Base-by-base conservation (phyloP, 2,797 vertebrate species). In the Sebastes matsubarae region DNA sequence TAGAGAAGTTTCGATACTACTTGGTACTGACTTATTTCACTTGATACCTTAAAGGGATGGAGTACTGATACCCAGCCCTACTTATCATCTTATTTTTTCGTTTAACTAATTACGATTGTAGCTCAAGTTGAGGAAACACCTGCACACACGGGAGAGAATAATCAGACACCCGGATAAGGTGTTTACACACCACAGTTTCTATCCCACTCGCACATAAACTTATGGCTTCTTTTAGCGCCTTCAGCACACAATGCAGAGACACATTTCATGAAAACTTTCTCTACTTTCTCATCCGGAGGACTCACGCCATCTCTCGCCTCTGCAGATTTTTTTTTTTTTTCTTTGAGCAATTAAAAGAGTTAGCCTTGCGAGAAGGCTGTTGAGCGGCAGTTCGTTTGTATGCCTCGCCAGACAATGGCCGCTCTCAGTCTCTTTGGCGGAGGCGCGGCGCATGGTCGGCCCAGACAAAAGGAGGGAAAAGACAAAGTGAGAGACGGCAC, bases 321-420 rank as follows among this genome's bases (percentile, higher is more conserved):
- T 13, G 18, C 42, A 57, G 38, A 68, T 75, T 76, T 66, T 86
- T 67, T 79, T 67, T 6, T 85, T 71, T 77, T 74, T 46, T 61
- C 18, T 12, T 77, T 34, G 38, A 84, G 82, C 86, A 89, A 90
- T 89, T 89, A 90, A 89, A 88, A 83, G 82, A 80, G 65, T 79
- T 88, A 89, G 86, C 85, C 75, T 91, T 88, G 89, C 79, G 67
- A 87, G 81, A 60, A 90, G 84, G 29, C 82, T 73, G 83, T 63
- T 55, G 68, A 88, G 86, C 58, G 34, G 68, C 83, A 24, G 46
- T 86, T 61, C 50, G n/a, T 73, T 79, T 38, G 80, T 46, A 11
- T 65, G 79, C 82, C 80, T 75, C 24, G 4, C 74, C 73, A 87
- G 72, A 92, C 90, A 95, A 94, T 91, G 80, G 89, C 72, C 32